Conservation (phyloP, 2,113 vertebrate genomes). For the Bujurquina vittata region DNA sequence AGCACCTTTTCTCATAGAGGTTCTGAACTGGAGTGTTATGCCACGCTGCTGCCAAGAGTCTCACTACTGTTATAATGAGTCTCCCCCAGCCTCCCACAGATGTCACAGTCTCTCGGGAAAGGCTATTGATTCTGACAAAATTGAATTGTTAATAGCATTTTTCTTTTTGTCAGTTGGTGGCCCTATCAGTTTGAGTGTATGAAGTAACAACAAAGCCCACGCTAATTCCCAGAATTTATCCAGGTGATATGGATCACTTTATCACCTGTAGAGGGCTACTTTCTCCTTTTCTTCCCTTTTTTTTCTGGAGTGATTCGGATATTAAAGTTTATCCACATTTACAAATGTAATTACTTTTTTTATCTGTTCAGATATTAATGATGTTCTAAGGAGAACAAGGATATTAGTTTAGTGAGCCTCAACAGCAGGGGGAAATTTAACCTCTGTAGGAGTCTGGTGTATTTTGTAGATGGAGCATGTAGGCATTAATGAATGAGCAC, state of each 20-base stretch:
- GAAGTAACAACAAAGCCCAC: constrained; percentile 6
- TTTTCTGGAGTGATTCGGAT: no score
- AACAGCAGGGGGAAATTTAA: neutral
- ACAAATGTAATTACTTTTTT: neutral
- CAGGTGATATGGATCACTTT: neutral
- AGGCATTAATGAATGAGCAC: neutral
- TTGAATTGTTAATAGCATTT: constrained; percentile 41
- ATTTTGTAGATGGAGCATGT: constrained; percentile 14
- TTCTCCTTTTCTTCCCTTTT: neutral
- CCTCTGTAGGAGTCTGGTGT: neutral
- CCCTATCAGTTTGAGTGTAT: neutral
- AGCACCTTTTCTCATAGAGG: constrained; percentile 13
- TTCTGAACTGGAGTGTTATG: constrained; percentile 23
- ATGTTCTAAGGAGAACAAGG: neutral
- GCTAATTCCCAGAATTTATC: constrained; percentile 5
- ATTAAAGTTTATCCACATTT: no score
- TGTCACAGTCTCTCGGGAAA: constrained; percentile 10
- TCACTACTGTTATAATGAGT: constrained; percentile 33
- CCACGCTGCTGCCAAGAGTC: constrained; percentile 28
- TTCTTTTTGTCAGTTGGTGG: constrained; percentile 19
- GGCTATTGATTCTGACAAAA: constrained; percentile 52
- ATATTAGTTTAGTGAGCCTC: neutral
- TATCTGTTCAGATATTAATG: neutral
- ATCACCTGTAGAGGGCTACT: neutral
- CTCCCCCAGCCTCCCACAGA: constrained; percentile 29